Conservation (phyloP, 2,888 invertebrate species). For the Ormyrus nitidulus region DNA sequence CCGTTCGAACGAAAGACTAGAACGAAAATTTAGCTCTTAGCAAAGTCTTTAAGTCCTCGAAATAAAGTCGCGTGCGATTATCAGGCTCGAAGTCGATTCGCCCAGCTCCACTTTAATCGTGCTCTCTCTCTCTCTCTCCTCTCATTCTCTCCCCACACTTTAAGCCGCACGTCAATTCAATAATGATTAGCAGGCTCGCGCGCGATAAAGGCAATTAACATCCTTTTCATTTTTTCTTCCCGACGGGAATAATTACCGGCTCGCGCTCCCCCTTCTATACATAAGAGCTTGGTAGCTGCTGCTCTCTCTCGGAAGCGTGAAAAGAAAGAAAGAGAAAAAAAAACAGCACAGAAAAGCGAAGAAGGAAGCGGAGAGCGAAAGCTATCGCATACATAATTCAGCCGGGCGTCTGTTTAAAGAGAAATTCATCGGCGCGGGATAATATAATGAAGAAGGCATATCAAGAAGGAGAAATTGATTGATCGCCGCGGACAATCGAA, state of each 20-base stretch:
- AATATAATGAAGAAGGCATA: slow-evolving; percentile 40
- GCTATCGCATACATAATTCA: slow-evolving; percentile 48
- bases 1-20: too few relatives aligned
- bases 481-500: slow-evolving; percentile 52
- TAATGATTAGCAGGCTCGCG: slow-evolving; percentile 55
- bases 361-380: slow-evolving; percentile 32
- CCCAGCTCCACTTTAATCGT: slow-evolving; percentile 28
- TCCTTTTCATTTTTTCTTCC: slow-evolving; percentile 53
- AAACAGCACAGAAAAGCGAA: background rate
- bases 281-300: slow-evolving; percentile 22
- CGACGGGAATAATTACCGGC: slow-evolving; percentile 52
- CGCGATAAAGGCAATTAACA: slow-evolving; percentile 55
- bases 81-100: slow-evolving; percentile 51
- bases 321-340: slow-evolving; percentile 13
- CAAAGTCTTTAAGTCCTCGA: slow-evolving; percentile 51
- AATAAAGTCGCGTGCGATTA: slow-evolving; percentile 48
- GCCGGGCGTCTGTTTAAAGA: slow-evolving; percentile 45
- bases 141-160: background rate
- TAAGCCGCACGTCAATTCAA: slow-evolving; percentile 51
- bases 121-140: background rate
- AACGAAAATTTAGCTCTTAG: too few relatives aligned
- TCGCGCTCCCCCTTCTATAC: background rate
- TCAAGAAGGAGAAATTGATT: slow-evolving; percentile 40
- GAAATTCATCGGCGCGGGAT: slow-evolving; percentile 42
- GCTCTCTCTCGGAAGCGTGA: slow-evolving; percentile 14